Conservation (phyloP, 1,140 invertebrate species). For the Drosophila takahashii region DNA sequence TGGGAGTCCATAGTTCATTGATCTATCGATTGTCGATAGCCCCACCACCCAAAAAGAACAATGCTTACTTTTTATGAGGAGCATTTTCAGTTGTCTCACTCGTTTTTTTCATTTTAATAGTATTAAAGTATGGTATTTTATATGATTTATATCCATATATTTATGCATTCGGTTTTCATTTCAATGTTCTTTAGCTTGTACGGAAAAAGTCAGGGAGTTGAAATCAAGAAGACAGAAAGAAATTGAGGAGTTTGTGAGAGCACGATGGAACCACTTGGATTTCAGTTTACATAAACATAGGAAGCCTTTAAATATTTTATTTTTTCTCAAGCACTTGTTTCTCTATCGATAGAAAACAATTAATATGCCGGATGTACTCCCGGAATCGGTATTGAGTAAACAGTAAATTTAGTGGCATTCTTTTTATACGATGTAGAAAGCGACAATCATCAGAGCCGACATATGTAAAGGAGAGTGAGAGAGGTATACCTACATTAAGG, state of each 20-base stretch:
- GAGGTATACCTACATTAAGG: conserved; percentile 10
- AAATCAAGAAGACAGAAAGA: not conserved
- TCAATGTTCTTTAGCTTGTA: conserved; percentile 53
- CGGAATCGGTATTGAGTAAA: conserved; percentile 30
- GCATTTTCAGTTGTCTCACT: conserved; percentile 66
- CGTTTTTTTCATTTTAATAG: conserved; percentile 79
- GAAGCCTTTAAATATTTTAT: conserved; percentile 55
- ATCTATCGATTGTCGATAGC: conserved; percentile 33
- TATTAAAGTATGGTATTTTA: conserved; percentile 83
- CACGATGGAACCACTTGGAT: conserved; percentile 12
- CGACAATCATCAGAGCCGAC: conserved; percentile 8
- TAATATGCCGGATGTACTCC: conserved; percentile 12
- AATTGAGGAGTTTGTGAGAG: conserved; percentile 16
- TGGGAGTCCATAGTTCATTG: conserved; percentile 42
- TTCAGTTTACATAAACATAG: conserved; percentile 59
- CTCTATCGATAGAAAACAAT: conserved; percentile 52
- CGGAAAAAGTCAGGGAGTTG: conserved; percentile 32
- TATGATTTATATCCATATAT: conserved; percentile 69
- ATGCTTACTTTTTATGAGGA: conserved; percentile 67
- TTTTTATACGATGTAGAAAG: conserved; percentile 22
- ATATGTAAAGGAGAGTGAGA: conserved; percentile 12
- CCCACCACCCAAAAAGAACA: conserved; percentile 15
- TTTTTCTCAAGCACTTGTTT: conserved; percentile 27
- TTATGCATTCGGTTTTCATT: conserved; percentile 65
- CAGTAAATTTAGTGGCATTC: conserved; percentile 2